Conservation (phyloP, 1,140 invertebrate genomes). For the Telenomus remus region DNA sequence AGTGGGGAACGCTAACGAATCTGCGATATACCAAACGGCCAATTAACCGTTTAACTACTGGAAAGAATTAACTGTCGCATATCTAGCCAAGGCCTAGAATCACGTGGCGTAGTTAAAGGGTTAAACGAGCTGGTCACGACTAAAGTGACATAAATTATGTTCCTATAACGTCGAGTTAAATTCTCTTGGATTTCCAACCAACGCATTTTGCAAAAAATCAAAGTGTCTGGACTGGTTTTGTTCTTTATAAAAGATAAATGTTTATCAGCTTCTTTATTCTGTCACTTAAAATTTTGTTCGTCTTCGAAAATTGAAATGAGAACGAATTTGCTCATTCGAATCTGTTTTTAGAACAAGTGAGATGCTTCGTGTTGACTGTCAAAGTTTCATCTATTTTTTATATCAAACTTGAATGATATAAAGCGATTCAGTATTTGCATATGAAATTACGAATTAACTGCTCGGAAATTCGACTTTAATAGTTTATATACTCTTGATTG, state of each 20-base stretch:
- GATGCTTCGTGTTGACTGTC: no score
- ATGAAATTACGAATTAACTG: not conserved
- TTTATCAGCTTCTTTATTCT: no score
- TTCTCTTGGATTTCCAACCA: conserved; percentile 37
- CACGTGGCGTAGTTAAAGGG: conserved; percentile 53
- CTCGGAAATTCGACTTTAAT: not conserved
- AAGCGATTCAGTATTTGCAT: not conserved
- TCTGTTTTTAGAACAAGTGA: no score
- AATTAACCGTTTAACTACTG: conserved; percentile 50
- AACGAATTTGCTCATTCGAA: no score
- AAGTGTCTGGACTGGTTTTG: not conserved
- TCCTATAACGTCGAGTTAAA: conserved; percentile 52
- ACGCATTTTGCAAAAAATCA: conserved; percentile 36
- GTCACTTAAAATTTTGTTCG: no score
- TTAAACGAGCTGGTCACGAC: conserved; percentile 55
- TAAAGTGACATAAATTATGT: conserved; percentile 53
- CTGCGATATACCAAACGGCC: conserved; percentile 34
- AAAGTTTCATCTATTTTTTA: not conserved
- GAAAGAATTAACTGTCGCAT: conserved; percentile 55
- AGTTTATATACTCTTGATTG: not conserved
- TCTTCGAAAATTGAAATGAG: no score
- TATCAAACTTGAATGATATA: not conserved
- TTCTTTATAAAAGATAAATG: no score
- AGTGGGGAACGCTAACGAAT: not conserved
- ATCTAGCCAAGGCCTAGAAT: conserved; percentile 46